Evolutionary conservation across 2,797 vertebrate genomes (phyloP), one percentile per base, ranked within the genome.

Genomic region (Falco columbarius): DNA sequence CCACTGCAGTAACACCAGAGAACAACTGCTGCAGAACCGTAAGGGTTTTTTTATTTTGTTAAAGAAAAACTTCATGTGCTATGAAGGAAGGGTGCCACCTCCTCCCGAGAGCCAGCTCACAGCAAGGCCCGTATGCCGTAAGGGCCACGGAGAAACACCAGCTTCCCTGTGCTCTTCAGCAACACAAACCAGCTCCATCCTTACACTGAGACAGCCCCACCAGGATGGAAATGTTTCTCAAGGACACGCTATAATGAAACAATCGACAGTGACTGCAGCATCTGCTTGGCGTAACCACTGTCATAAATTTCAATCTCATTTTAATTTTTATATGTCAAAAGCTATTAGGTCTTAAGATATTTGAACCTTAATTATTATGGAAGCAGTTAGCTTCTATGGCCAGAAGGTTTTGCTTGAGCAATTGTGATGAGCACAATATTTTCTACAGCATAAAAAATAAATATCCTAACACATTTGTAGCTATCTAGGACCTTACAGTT

Each of bases 221-320:
- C 11, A 79, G 90, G 67, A 82, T 30, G 24, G 74, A 90, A 86
- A 47, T 19, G 13, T 58, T 96, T 92, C 88, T 95, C 97, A 97
- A 98, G 96, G 97, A 96, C 95, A 30, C 27, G 11, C 46, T 12
- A 58, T 86, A 96, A 89, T 87, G 72, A 90, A 96, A 83, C 56
- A 74, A 89, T 54, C 42, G 7, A 29, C 54, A 76, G 46, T 27
- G 76, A 91, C 54, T 87, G 91, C 87, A 90, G 56, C 88, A 93
- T 95, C 97, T 96, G 80, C 61, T 93, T 19, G 1, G 55, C 8
- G 1, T 91, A 92, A 86, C 68, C 80, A 88, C 70, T 52, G 17
- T 59, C 93, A 95, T 92, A 94, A 95, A 97, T 62, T 84, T 95
- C 81, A 71, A 93, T 90, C 83, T 86, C 26, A 55, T 93, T 95